Evolutionary conservation across 2,888 invertebrate genomes (phyloP), one percentile per base, ranked within the genome.

Genomic region (Rhabditophanes sp.): DNA sequence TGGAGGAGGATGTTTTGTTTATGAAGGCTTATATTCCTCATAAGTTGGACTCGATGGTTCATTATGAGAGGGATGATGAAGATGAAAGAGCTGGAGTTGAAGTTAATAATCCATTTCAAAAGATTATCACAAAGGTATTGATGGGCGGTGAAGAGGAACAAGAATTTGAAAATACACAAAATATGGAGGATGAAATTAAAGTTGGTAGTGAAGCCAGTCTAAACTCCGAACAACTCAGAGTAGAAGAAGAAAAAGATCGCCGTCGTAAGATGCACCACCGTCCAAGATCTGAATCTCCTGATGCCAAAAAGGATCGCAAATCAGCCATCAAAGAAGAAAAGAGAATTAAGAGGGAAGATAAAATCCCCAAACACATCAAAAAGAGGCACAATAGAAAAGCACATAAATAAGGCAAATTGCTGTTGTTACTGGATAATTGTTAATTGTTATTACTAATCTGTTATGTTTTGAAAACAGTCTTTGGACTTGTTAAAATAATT

Each of bases 21-120:
- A 83, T 85, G 65, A 77, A 80, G 65, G 76, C 80, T 3, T 93
- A 77, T 66, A 96, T 96, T 66, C 93, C 93, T 1, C 79, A 85
- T 65, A 76, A 80, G 46, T 73, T 96, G 36, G 79, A 79, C 48
- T 82, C 93, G 73, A 87, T 83, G 59, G 65, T 66, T 2, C 56
- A 69, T 41, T 67, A 66, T 44, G 69, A 70, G 40, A 46, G 82
- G 19, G 90, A 96, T 66, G 80, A 83, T 32, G 75, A 71, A 32
- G 75, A 79, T 57, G 80, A 78, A 65, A 70, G 75, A 35, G 82
- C 82, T 12, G 73, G 76, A 31, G 72, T 74, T 18, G 48, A 56
- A 33, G 34, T 50, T 14, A 56, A 62, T 30, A 76, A 80, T 59
- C 72, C 85, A 9, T 75, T 79, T 30, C 88, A 87, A 66, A 80